Percentiles rank a stretch among this genome's conserved stretches.
phyloP scores from a whole-genome alignment of 2,797 vertebrate species.

The Steatocranus sp. region DNA sequence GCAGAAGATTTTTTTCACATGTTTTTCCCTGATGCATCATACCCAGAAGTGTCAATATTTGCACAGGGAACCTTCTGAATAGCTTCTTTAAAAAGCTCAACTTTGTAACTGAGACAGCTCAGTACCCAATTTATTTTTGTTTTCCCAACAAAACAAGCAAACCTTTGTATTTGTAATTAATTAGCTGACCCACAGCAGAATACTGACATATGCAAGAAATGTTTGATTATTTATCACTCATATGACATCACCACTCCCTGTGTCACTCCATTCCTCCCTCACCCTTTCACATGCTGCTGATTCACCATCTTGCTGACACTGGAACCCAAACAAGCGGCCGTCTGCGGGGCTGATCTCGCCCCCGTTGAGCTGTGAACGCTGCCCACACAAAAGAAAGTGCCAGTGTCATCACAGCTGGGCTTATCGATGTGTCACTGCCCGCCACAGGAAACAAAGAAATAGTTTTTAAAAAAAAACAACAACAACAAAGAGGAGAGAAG shows the following conservation, averaged over 20 bases:
- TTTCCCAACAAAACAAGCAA: not conserved
- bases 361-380: slow-evolving; percentile 26
- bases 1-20: not conserved
- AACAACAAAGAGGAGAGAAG: not conserved
- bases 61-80: not conserved
- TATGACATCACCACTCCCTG: not conserved
- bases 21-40: not conserved
- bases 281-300: slow-evolving; percentile 23
- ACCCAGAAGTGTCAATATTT: not conserved
- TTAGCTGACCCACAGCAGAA: not conserved
- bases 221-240: not conserved
- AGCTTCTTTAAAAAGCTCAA: not conserved
- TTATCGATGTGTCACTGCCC: slow-evolving; percentile 44
- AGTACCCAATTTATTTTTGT: not conserved
- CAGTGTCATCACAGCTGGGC: slow-evolving; percentile 66
- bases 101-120: not conserved
- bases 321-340: not conserved
- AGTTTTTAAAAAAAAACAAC: accelerated
- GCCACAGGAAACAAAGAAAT: not conserved
- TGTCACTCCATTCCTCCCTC: not conserved
- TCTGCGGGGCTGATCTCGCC: not conserved
- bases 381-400: slow-evolving; percentile 69
- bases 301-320: slow-evolving; percentile 33
- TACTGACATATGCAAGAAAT: not conserved
- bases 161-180: not conserved